These are phyloP conservation scores for Macrophya alboannulata DNA, from an alignment of 2,888 invertebrate genomes.

Conservation along the genomic window DNA sequence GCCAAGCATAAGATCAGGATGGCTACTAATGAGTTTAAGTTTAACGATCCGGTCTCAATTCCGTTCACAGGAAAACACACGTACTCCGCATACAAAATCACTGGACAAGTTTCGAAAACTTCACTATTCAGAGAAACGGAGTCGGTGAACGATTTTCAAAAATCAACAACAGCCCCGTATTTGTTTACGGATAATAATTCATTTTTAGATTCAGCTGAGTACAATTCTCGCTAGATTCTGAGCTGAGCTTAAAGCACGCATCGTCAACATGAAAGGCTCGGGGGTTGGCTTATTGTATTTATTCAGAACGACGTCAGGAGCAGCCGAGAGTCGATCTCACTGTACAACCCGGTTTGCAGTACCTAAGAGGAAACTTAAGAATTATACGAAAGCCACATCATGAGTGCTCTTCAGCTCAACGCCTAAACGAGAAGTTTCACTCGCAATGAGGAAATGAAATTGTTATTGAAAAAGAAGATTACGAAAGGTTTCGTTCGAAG, in stretches of 20 bases:
- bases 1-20: slow-evolving; percentile 18
- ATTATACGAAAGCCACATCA: slow-evolving; percentile 65
- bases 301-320: slow-evolving; percentile 70
- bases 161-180: neutral
- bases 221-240: slow-evolving; percentile 4
- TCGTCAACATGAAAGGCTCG: slow-evolving; percentile 69
- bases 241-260: slow-evolving; percentile 59
- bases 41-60: slow-evolving; percentile 27
- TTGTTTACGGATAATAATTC: slow-evolving; percentile 15
- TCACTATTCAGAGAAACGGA: neutral
- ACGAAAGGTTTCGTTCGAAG: neutral
- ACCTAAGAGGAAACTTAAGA: slow-evolving; percentile 71
- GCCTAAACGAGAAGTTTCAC: neutral
- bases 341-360: slow-evolving; percentile 61
- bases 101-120: neutral
- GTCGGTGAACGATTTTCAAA: neutral
- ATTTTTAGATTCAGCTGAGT: slow-evolving; percentile 38
- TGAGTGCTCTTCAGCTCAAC: neutral
- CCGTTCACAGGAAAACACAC: neutral
- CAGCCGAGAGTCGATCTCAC: slow-evolving; percentile 66
- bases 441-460: slow-evolving; percentile 23
- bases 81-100: neutral
- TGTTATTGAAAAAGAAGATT: neutral
- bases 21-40: slow-evolving; percentile 38
- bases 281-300: slow-evolving; percentile 70